Evolutionary conservation across 2,888 invertebrate species (phyloP), one percentile per base, ranked within the genome.

Genomic region (Drosophila birchii): DNA sequence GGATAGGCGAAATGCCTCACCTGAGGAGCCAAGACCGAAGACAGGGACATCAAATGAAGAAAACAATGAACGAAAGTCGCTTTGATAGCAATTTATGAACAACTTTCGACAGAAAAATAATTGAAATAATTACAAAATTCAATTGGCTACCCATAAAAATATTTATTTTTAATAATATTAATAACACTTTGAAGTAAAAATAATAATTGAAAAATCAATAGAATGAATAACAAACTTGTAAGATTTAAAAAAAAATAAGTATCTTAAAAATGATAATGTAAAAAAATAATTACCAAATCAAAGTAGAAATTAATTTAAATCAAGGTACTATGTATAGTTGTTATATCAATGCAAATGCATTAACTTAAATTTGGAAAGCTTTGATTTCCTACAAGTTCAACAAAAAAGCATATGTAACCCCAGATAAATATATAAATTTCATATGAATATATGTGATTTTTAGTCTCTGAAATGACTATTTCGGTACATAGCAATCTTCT

Each of bases 31-130:
- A 3, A 23, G 14, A 8, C 51, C 16, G 36, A 51, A 29, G 49
- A 36, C 26, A 34, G 60, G 41, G 41, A 32, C 39, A 34, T 43
- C 64, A 64, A 60, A 60, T 41, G 26, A 60, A 9, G 14, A 2
- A 20, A 51, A 64, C 62, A 51, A 64, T 62, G 43, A 62, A 3
- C 62, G 49, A 38, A 29, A 34, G 49, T 41, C 47, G 34, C 11
- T 26, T 34, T 36, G 36, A 49, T 34, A 34, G 14, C 39, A 41
- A 18, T 34, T 60, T 60, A 47, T 60, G 16, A 2, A 8, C 20
- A 51, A 20, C 32, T 20, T 11, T n/a, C 8, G 18, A 20, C 5
- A 5, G 8, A 32, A 12, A 20, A 8, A 32, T 32, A 49, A 18
- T 14, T 49, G 18, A 32, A 49, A 32, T 14, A 32, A 34, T 14